phyloP scores from a whole-genome alignment of 1,140 invertebrate species.

The Drosophila micromelanica region DNA sequence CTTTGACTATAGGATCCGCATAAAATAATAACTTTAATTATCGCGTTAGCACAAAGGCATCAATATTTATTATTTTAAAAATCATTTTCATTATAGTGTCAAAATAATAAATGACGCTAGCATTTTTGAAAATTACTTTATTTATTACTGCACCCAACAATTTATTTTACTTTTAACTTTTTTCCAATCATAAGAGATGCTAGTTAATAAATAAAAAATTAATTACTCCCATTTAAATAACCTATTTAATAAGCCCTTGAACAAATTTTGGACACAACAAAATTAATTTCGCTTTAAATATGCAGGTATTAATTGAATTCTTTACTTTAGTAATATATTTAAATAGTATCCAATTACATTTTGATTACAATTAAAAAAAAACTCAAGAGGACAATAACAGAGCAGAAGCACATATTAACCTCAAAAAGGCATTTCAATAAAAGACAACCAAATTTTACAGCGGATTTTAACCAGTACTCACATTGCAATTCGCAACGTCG shows the following conservation, averaged over 20 bases:
- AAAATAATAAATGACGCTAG: conserved; percentile 49
- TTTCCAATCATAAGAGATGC: neutral
- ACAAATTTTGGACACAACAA: neutral
- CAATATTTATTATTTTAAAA: conserved; percentile 37
- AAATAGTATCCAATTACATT: conserved; percentile 55
- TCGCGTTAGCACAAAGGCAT: neutral
- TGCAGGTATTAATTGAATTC: conserved; percentile 9
- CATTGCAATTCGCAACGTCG: conserved; percentile 49
- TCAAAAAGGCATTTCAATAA: conserved; percentile 38
- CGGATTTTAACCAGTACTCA: conserved; percentile 9
- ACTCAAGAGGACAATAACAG: conserved; percentile 51
- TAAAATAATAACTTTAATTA: conserved; percentile 45
- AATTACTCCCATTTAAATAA: conserved; percentile 28
- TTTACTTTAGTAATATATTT: conserved; percentile 33
- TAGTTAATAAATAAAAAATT: conserved; percentile 9
- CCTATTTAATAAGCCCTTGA: conserved; percentile 24
- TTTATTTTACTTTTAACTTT: conserved; percentile 7
- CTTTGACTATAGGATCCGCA: neutral
- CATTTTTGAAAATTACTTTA: conserved; percentile 24
- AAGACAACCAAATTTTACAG: conserved; percentile 56
- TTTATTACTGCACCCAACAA: conserved; percentile 44
- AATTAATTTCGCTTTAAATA: too few species aligned
- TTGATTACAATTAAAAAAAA: conserved; percentile 58
- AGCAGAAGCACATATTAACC: conserved; percentile 25
- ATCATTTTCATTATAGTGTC: conserved; percentile 50